Percentiles rank a stretch among this genome's conserved stretches.
These are phyloP conservation scores for Eulemur albifrons DNA, from an alignment of 2,797 vertebrate species.

Conservation along the genomic window DNA sequence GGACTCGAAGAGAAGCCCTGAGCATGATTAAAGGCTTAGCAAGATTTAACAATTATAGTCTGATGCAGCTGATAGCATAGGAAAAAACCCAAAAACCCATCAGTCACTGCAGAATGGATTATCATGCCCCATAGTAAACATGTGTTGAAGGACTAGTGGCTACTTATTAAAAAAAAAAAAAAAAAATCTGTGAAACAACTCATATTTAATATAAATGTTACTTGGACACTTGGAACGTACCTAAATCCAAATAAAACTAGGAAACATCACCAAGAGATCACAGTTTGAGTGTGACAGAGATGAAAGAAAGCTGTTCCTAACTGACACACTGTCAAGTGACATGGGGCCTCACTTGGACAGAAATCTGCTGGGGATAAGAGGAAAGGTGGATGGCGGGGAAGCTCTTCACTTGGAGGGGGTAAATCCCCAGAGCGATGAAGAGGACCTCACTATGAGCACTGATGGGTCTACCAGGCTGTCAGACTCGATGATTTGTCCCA, in stretches of 20 bases:
- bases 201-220: neutral
- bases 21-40: neutral
- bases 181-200: neutral
- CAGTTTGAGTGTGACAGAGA: neutral
- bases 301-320: neutral
- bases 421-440: neutral
- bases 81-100: neutral
- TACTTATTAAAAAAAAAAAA: neutral
- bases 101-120: neutral
- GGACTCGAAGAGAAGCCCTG: neutral
- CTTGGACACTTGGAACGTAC: neutral
- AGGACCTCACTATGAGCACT: fast-evolving
- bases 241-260: neutral
- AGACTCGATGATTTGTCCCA: neutral
- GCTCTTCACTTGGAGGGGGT: neutral
- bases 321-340: neutral
- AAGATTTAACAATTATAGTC: neutral
- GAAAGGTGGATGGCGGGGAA: fast-evolving
- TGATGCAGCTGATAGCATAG: neutral
- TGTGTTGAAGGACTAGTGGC: neutral
- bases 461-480: neutral
- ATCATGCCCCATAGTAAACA: neutral
- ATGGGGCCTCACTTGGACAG: neutral
- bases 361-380: neutral
- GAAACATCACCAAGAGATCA: neutral